Base-by-base conservation (phyloP, 2,888 invertebrate genomes). In the Agonopterix heracliana region DNA sequence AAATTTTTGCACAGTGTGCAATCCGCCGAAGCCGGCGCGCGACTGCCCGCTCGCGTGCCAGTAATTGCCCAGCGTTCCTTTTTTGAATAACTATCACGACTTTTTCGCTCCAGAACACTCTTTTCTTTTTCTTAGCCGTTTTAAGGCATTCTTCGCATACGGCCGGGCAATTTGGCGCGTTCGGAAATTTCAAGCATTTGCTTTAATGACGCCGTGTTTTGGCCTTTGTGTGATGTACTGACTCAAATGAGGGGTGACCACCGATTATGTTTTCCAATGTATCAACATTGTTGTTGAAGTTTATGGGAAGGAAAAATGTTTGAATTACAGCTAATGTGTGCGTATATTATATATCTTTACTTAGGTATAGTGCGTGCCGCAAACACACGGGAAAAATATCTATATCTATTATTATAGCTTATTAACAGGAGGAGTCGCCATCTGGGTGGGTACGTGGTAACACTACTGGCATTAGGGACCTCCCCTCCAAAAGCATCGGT, bases 1-100 rank as follows among this genome's bases (percentile, higher is more conserved):
- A 26, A 26, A 26, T 26, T 5, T 26, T 5, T 26, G 26, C 26
- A 26, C 26, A 26, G 26, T 81, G 71, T 82, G 78, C 55, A 77
- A 69, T 53, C 60, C 51, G 57, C 77, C 74, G 68, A 57, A 57
- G 46, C 49, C 59, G 84, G 82, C 84, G 85, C 86, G 87, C 85
- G 86, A 82, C 85, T 76, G 77, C 61, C 68, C 43, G 79, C 79
- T 87, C 88, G 87, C 86, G 88, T 87, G 87, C 87, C 87, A 75
- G 85, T 87, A 87, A 87, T 87, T 81, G 84, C 76, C 66, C 67
- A 67, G 69, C 73, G 81, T 86, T 82, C 84, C 81, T 85, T 87
- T 87, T 87, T 84, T 79, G 81, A 84, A 83, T 78, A 82, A 81
- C 83, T 83, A 87, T 87, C 86, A 88, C 87, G 88, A 88, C 82